These are phyloP conservation scores for Mythimna ferrago DNA, from an alignment of 2,888 invertebrate species.

Conservation along the genomic window DNA sequence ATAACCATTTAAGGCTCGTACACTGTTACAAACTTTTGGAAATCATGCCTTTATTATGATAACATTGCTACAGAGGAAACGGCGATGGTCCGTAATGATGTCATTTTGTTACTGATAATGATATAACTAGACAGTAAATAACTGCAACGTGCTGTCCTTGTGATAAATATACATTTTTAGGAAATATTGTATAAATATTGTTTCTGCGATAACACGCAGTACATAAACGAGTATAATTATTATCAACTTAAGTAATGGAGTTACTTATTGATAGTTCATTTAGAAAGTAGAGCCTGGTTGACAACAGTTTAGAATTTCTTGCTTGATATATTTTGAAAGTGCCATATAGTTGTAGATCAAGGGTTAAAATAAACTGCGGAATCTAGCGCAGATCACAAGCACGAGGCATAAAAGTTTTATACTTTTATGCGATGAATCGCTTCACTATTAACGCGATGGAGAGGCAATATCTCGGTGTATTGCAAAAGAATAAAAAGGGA, in stretches of 20 bases:
- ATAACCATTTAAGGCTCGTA: conserved; percentile 55
- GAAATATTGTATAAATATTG: conserved; percentile 43
- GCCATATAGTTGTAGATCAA: conserved; percentile 26
- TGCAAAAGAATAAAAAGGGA: conserved; percentile 88
- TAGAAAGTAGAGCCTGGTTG: conserved; percentile 11
- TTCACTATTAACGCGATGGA: conserved; percentile 82
- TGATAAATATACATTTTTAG: conserved; percentile 57
- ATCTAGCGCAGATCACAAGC: conserved; percentile 42
- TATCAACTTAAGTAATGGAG: conserved; percentile 13
- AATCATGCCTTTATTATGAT: conserved; percentile 70
- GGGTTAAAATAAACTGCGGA: conserved; percentile 54
- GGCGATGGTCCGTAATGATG: conserved; percentile 72
- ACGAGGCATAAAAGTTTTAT: conserved; percentile 69
- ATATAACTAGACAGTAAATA: conserved; percentile 71
- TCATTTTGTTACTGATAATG: conserved; percentile 76
- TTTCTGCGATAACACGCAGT: conserved; percentile 32
- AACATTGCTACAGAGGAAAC: conserved; percentile 72
- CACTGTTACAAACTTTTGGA: conserved; percentile 67
- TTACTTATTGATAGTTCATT: conserved; percentile 11
- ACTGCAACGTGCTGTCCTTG: conserved; percentile 62
- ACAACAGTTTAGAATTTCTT: neutral
- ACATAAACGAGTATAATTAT: conserved; percentile 7
- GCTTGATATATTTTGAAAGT: conserved; percentile 6
- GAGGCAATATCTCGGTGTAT: conserved; percentile 83
- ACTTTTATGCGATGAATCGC: conserved; percentile 73